Percentiles rank a stretch among this genome's conserved stretches.
These are phyloP conservation scores for Leuciscus waleckii DNA, from an alignment of 2,797 vertebrate genomes.

Conservation along the genomic window DNA sequence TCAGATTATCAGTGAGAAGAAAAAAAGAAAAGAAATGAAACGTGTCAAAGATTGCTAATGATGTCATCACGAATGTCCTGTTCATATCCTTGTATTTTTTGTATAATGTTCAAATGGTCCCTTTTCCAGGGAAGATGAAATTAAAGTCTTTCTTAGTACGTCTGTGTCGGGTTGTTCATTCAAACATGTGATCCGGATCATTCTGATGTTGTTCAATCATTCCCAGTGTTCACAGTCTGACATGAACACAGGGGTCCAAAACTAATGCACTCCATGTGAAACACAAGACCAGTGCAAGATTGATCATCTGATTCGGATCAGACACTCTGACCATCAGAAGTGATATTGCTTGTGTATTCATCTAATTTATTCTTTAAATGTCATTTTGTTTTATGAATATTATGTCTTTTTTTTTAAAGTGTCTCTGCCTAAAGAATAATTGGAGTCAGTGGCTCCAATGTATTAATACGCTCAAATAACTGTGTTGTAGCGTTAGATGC, in stretches of 20 bases:
- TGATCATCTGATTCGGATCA: too few species aligned
- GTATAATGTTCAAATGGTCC: conserved; percentile 63
- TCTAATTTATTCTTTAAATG: neutral
- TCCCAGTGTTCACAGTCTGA: neutral
- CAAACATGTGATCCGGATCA: too few species aligned
- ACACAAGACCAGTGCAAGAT: too few species aligned
- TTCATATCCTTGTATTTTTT: conserved; percentile 28
- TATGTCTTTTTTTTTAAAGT: too few species aligned
- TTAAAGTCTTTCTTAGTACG: conserved; percentile 82
- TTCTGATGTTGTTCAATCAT: too few species aligned
- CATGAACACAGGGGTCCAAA: neutral
- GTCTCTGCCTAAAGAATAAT: too few species aligned
- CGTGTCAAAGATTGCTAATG: conserved; percentile 30
- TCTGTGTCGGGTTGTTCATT: neutral
- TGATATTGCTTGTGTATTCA: neutral
- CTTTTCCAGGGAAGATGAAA: conserved; percentile 69
- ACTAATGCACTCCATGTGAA: too few species aligned
- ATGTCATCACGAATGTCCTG: neutral
- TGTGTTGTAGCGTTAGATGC: too few species aligned
- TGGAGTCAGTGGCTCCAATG: too few species aligned
- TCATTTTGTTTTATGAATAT: neutral
- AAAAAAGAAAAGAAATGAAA: neutral
- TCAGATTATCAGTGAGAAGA: neutral
- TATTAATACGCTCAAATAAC: too few species aligned
- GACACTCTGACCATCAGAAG: too few species aligned